Percentiles rank a stretch among this genome's conserved stretches.
phyloP scores from a whole-genome alignment of 2,113 vertebrate genomes.

The Coptodon rendalli region DNA sequence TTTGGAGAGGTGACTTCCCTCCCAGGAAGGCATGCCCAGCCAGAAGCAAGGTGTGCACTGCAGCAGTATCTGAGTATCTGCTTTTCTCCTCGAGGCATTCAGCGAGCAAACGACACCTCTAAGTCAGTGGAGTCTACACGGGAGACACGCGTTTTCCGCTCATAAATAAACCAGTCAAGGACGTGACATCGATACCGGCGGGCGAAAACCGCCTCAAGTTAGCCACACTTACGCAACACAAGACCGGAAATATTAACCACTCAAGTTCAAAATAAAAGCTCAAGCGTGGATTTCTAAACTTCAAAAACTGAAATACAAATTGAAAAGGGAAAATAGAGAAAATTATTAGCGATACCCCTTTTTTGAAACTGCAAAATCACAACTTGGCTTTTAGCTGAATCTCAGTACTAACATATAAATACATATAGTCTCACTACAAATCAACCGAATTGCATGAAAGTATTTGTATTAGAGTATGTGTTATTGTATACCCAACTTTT shows the following conservation, averaged over 20 bases:
- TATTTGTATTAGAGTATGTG: neutral
- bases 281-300: neutral
- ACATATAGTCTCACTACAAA: neutral
- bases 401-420: neutral
- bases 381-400: neutral
- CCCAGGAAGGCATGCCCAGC: neutral
- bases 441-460: neutral
- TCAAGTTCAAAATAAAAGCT: neutral
- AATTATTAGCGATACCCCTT: neutral
- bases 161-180: conserved; percentile 72
- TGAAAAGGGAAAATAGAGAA: neutral
- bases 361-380: neutral
- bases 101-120: neutral
- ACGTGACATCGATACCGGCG: conserved; percentile 46
- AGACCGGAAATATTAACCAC: neutral
- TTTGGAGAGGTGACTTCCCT: neutral
- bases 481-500: neutral
- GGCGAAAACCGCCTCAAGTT: neutral
- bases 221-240: fast-evolving
- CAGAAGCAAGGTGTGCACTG: neutral
- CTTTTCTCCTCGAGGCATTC: neutral
- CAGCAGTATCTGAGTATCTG: neutral
- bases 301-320: neutral
- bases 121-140: neutral
- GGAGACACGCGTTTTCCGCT: conserved; percentile 56